These are phyloP conservation scores for Pharmacophagus antenor DNA, from an alignment of 2,888 invertebrate species.

Conservation along the genomic window DNA sequence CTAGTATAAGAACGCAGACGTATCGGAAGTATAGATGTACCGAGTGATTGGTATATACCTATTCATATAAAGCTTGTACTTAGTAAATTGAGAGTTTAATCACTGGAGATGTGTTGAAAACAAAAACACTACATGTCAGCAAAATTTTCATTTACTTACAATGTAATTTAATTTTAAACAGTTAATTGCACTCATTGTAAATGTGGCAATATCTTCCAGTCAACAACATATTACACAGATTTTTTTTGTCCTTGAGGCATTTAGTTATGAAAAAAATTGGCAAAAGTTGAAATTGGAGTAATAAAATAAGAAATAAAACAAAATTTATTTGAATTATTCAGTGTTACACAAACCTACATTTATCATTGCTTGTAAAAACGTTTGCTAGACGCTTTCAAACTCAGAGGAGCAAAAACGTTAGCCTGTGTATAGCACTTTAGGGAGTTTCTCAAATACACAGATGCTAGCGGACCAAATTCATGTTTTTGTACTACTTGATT, in stretches of 20 bases:
- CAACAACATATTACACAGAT: not conserved
- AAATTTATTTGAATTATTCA: not conserved
- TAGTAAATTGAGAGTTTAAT: too few relatives aligned
- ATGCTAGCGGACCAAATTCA: not conserved
- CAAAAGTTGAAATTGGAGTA: not conserved
- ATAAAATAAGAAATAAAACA: not conserved
- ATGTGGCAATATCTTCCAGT: not conserved
- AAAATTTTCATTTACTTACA: not conserved
- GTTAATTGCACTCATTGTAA: not conserved
- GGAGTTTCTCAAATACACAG: slow-evolving; percentile 7
- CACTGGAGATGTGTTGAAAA: not conserved
- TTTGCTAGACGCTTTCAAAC: slow-evolving; percentile 19
- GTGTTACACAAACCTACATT: slow-evolving; percentile 3
- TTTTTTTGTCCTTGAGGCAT: not conserved
- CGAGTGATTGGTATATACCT: too few relatives aligned
- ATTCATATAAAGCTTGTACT: not conserved
- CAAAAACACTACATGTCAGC: not conserved
- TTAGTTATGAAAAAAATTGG: not conserved
- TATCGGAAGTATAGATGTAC: too few relatives aligned
- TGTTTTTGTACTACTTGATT: not conserved
- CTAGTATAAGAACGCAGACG: too few relatives aligned
- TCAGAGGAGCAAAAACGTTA: slow-evolving; percentile 17
- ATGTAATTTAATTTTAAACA: not conserved
- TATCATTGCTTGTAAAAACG: slow-evolving; percentile 25
- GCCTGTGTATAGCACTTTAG: slow-evolving; percentile 13